Evolutionary conservation across 2,113 vertebrate genomes (phyloP), one percentile per base, ranked within the genome.

Genomic region (Cnemophilus loriae): DNA sequence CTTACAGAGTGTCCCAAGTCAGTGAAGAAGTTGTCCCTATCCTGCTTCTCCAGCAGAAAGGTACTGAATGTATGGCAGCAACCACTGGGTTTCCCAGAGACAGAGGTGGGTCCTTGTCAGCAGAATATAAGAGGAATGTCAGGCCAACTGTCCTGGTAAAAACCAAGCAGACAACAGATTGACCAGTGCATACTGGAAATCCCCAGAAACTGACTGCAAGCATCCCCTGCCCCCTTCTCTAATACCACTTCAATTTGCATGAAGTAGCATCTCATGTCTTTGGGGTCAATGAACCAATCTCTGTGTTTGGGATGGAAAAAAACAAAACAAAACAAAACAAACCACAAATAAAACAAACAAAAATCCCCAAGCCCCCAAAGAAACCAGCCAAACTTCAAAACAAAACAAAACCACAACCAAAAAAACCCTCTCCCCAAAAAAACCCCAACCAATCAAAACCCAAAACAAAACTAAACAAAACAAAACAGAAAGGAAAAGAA

Each of bases 41-140:
- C 4, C 30, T 84, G 32, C 42, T 85, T 47, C 42, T 95, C 61
- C 49, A 68, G 10, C 24, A 73, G 22, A 68, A 87, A 68, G 12
- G 17, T 53, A 60, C 19, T 39, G 7, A 82, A 59, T 1, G 0
- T 27, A 71, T 0, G 1, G 17, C 22, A 59, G 21, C 1, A 9
- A 15, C 33, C 52, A 15, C 47, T 37, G 30, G 9, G 5, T 75
- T 89, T 82, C 69, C 67, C n/a, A 80, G 19, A 20, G 21, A 57
- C 16, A 63, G 39, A 46, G 5, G 1, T 16, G 9, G 5, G 4
- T 7, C 32, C 21, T 39, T 71, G 28, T 16, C n/a, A 73, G 16
- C 3, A 56, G 52, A 32, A 30, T 16, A 7, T 50, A 73, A 69
- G 15, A 87, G 9, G 16, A 90, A 76, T 3, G 1, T 22, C 71